Evolutionary conservation across 2,888 invertebrate species (phyloP), one percentile per base, ranked within the genome.

Genomic region (Auanema freiburgensis): DNA sequence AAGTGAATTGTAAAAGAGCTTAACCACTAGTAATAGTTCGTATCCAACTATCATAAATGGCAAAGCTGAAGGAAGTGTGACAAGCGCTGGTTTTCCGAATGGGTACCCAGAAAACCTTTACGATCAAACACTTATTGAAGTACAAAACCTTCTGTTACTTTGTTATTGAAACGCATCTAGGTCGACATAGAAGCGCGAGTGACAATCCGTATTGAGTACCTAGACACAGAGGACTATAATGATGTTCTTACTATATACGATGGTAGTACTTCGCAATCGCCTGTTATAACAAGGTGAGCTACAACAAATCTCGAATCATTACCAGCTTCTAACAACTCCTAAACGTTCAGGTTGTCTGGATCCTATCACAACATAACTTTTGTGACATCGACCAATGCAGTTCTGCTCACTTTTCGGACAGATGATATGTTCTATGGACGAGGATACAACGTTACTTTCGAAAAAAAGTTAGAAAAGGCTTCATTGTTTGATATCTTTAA

Each of bases 211-310:
- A 65, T 69, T 23, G 62, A 64, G 14, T 2, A 25, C 2, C 56
- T 69, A 16, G 66, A 69, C 1, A 69, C 69, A 0, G 69, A 69
- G 40, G 57, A 58, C 14, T 59, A 64, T 24, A 53, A 59, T 21
- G 69, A 69, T 43, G 33, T 64, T 16, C 56, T 69, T 33, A 64
- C 64, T 0, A 59, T 69, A 0, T 51, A 60, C 1, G 66, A 66
- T 53, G 65, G 53, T n/a, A 41, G 21, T n/a, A 8, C 55, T 6
- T 33, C 25, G 0, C n/a, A n/a, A 2, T 16, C n/a, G n/a, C 25
- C 16, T 18, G 33, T 42, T 6, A 40, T 55, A n/a, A 12, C n/a
- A 6, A 16, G 53, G 53, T 53, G 5, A 23, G 10, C n/a, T 52
- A 33, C 33, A 33, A 5, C 33, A 33, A 33, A n/a, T 11, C n/a